A percentile compares a stretch with the other conserved stretches of the same genome.
Conservation (phyloP, 2,888 invertebrate genomes). For the Anoncus sp. region DNA sequence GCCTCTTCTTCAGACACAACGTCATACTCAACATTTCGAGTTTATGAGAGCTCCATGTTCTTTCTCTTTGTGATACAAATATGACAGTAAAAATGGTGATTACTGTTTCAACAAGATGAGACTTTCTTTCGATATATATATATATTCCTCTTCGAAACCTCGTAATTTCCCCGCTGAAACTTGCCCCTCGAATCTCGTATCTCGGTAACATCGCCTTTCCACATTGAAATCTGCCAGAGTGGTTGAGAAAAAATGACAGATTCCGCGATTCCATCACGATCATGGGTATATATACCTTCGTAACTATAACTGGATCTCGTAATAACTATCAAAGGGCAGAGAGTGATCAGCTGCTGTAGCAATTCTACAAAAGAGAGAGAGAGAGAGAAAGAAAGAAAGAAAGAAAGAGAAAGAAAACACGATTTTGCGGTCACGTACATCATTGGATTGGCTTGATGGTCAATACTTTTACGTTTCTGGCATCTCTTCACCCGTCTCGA, state of each 20-base stretch:
- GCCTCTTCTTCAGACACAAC: too few relatives aligned
- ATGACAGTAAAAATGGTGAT: not conserved
- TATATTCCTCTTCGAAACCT: not conserved
- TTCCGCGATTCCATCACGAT: slow-evolving; percentile 60
- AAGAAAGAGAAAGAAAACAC: slow-evolving; percentile 48
- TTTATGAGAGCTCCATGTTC: not conserved
- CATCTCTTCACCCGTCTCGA: slow-evolving; percentile 17
- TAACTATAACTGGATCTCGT: slow-evolving; percentile 65
- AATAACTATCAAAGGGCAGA: slow-evolving; percentile 60
- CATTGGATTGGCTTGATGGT: slow-evolving; percentile 59
- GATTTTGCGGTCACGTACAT: slow-evolving; percentile 69
- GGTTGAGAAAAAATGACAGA: slow-evolving; percentile 32
- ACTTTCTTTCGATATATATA: not conserved
- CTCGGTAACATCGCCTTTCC: slow-evolving; percentile 14
- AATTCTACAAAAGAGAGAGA: slow-evolving; percentile 3
- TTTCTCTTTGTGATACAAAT: not conserved
- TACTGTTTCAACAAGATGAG: not conserved
- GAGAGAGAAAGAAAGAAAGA: slow-evolving; percentile 25
- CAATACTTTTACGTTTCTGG: slow-evolving; percentile 51
- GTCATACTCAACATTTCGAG: not conserved
- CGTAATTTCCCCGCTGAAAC: slow-evolving; percentile 6
- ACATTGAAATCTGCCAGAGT: slow-evolving; percentile 10
- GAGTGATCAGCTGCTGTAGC: slow-evolving; percentile 59
- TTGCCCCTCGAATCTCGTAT: slow-evolving; percentile 16
- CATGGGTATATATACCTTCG: slow-evolving; percentile 25